Evolutionary conservation across 2,113 vertebrate genomes (phyloP).

Genomic region (Gorsachius goisagi): DNA sequence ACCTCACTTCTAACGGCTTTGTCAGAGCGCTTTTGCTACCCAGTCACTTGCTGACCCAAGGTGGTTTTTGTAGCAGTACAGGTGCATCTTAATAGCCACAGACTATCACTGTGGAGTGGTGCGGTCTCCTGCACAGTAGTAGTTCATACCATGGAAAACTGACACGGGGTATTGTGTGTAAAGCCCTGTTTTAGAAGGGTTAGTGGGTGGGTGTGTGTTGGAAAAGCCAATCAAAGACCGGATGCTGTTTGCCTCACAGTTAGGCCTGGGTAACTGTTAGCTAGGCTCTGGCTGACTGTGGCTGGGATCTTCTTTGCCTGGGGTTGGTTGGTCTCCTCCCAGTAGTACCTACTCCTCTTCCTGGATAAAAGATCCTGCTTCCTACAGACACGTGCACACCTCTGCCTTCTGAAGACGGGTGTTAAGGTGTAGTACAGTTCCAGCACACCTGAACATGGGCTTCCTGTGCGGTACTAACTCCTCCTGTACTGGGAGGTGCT

Average conservation of each 20-base stretch:
- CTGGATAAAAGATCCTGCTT: neutral
- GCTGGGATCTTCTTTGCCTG: neutral
- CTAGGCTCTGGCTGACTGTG: neutral
- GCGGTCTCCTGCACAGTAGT: no score
- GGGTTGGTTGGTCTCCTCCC: neutral
- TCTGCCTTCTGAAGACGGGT: neutral
- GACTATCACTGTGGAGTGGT: rapidly evolving
- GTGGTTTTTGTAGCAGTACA: rapidly evolving
- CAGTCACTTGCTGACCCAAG: rapidly evolving
- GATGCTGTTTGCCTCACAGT: rapidly evolving
- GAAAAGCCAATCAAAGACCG: neutral
- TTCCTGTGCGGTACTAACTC: rapidly evolving
- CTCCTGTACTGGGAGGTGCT: neutral
- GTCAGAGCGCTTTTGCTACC: rapidly evolving
- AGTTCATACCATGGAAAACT: rapidly evolving
- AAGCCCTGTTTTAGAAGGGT: neutral
- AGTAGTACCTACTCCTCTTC: neutral
- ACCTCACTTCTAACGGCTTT: rapidly evolving
- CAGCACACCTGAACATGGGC: rapidly evolving
- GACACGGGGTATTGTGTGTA: rapidly evolving
- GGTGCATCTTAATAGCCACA: neutral
- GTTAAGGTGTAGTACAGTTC: no score
- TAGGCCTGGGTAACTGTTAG: neutral
- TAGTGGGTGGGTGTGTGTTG: neutral
- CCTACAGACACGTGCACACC: rapidly evolving